Evolutionary conservation across 2,113 vertebrate species (phyloP).

Genomic region (Dasyprocta punctata): DNA sequence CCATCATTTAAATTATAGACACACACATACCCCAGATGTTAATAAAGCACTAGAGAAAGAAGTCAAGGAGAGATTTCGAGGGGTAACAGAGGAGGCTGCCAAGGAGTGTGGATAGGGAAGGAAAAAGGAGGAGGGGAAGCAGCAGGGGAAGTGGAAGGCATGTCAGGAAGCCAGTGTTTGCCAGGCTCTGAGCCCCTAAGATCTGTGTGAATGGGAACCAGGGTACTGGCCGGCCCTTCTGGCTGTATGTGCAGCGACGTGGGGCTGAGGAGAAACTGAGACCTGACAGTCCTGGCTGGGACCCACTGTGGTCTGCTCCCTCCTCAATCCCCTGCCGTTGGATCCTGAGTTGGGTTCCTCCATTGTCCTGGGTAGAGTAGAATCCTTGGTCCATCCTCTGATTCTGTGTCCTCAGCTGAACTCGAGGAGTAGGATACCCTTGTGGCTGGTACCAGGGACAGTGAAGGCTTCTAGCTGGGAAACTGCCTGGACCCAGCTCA

Average conservation of each 20-base stretch:
- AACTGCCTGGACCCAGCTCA: neutral
- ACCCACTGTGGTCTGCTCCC: neutral
- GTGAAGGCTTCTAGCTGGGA: neutral
- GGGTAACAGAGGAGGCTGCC: neutral
- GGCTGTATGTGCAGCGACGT: no score
- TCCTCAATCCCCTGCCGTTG: neutral
- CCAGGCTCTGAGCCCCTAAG: neutral
- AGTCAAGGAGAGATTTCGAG: neutral
- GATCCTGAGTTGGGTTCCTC: neutral
- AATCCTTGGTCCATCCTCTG: neutral
- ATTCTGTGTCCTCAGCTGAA: conserved; percentile 42
- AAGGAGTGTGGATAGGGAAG: neutral
- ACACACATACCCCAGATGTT: neutral
- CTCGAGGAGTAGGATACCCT: conserved; percentile 3
- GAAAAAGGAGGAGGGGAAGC: neutral
- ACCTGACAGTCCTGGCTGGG: neutral
- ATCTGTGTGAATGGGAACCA: neutral
- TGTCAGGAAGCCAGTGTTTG: neutral
- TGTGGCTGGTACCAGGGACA: neutral
- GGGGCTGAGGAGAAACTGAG: neutral
- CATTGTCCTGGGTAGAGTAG: neutral
- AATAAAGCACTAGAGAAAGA: neutral
- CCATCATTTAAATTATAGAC: neutral
- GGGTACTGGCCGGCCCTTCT: no score
- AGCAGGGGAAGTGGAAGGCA: neutral